A percentile compares a stretch with the other conserved stretches of the same genome.
Conservation (phyloP, 2,888 invertebrate genomes). For the Leptopilina drosophilae region DNA sequence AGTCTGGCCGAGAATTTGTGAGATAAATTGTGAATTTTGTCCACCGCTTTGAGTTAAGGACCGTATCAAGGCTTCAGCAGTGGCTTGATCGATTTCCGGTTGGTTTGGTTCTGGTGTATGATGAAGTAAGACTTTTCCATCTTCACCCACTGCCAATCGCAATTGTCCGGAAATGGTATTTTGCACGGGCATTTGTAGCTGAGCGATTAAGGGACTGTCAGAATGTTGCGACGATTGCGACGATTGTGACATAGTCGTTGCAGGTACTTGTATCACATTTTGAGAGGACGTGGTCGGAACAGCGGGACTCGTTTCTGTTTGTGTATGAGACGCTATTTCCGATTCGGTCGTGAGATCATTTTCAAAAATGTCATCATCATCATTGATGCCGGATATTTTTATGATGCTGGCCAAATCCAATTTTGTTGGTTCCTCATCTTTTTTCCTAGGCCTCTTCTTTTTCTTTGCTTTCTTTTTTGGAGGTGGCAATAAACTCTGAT, state of each 20-base stretch:
- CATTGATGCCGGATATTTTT: constrained; percentile 85
- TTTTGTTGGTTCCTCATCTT: constrained; percentile 78
- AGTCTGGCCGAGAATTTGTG: constrained; percentile 71
- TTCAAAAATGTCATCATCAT: constrained; percentile 81
- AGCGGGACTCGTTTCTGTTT: constrained; percentile 61
- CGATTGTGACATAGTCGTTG: constrained; percentile 68
- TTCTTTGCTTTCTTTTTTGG: constrained; percentile 79
- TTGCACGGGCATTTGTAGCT: constrained; percentile 78
- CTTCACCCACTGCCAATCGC: constrained; percentile 83
- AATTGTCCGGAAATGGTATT: constrained; percentile 79
- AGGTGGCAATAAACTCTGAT: constrained; percentile 76
- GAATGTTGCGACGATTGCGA: constrained; percentile 58
- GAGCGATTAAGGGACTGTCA: constrained; percentile 76
- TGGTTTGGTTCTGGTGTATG: constrained; percentile 80
- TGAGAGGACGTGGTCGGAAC: constrained; percentile 58
- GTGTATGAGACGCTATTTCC: constrained; percentile 61
- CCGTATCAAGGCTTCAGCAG: constrained; percentile 73
- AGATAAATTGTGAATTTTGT: constrained; percentile 74
- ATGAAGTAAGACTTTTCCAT: constrained; percentile 83
- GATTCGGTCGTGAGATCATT: constrained; percentile 69
- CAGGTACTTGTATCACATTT: constrained; percentile 66
- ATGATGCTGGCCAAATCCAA: constrained; percentile 86
- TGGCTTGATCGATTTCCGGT: constrained; percentile 73
- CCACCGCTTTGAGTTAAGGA: constrained; percentile 71
- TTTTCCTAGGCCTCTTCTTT: constrained; percentile 79